These are phyloP conservation scores for Poecilia velifera DNA, from an alignment of 2,797 vertebrate species.

Conservation along the genomic window DNA sequence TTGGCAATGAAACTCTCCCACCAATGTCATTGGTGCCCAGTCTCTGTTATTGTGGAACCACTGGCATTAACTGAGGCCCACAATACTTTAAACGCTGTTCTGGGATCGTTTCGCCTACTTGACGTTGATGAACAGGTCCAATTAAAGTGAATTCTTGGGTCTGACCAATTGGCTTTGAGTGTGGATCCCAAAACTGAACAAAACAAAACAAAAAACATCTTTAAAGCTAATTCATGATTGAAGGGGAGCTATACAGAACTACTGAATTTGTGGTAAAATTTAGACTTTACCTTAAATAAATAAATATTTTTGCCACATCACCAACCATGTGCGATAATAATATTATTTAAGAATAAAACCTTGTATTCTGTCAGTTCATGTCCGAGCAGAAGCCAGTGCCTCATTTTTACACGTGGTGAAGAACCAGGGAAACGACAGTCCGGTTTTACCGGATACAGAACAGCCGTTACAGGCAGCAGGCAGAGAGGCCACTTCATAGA, in stretches of 20 bases:
- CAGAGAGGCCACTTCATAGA: constrained; percentile 8
- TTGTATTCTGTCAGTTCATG: neutral
- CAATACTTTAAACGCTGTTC: neutral
- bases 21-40: neutral
- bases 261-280: neutral
- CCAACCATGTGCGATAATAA: neutral
- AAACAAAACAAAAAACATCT: neutral
- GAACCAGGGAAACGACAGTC: constrained; percentile 11
- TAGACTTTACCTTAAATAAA: neutral
- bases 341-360: neutral
- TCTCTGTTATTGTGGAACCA: neutral
- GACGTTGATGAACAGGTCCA: neutral
- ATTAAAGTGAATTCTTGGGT: neutral
- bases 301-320: neutral
- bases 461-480: constrained; percentile 20
- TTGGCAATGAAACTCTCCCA: neutral
- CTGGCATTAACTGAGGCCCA: neutral
- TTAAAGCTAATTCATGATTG: neutral
- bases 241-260: neutral
- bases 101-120: neutral
- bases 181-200: neutral
- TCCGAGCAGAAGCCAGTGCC: neutral
- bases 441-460: constrained; percentile 34
- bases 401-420: neutral
- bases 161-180: neutral